phyloP scores from a whole-genome alignment of 2,888 invertebrate species.

The Geotrupes spiniger region DNA sequence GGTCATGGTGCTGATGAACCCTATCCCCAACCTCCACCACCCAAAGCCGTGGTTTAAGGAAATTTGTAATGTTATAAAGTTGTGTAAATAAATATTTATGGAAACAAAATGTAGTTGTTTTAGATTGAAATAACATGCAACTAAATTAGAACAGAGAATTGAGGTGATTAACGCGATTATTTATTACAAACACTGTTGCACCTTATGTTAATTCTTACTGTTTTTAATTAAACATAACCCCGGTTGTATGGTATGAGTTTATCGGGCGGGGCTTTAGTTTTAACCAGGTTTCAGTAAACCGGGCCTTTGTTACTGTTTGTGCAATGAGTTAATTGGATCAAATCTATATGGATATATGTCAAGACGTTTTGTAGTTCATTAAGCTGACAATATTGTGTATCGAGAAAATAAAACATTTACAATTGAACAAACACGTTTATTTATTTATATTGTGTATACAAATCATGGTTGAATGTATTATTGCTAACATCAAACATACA shows the following conservation, averaged over 20 bases:
- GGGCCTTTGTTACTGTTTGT: too few relatives aligned
- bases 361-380: too few relatives aligned
- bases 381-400: neutral
- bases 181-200: too few relatives aligned
- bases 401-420: slow-evolving; percentile 1
- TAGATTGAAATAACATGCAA: neutral
- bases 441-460: slow-evolving; percentile 49
- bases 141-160: neutral
- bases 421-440: slow-evolving; percentile 51
- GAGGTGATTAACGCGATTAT: neutral
- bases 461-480: slow-evolving; percentile 47
- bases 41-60: slow-evolving; percentile 49
- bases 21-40: slow-evolving; percentile 63
- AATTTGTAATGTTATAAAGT: neutral
- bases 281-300: too few relatives aligned
- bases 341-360: too few relatives aligned
- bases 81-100: neutral
- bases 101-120: neutral
- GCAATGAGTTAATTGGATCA: too few relatives aligned
- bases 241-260: too few relatives aligned
- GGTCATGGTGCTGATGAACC: slow-evolving; percentile 71
- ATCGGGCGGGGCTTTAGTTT: too few relatives aligned
- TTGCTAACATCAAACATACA: slow-evolving; percentile 54
- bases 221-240: too few relatives aligned
- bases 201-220: too few relatives aligned